phyloP scores from a whole-genome alignment of 2,113 vertebrate genomes.

The Copsychus sechellarum region DNA sequence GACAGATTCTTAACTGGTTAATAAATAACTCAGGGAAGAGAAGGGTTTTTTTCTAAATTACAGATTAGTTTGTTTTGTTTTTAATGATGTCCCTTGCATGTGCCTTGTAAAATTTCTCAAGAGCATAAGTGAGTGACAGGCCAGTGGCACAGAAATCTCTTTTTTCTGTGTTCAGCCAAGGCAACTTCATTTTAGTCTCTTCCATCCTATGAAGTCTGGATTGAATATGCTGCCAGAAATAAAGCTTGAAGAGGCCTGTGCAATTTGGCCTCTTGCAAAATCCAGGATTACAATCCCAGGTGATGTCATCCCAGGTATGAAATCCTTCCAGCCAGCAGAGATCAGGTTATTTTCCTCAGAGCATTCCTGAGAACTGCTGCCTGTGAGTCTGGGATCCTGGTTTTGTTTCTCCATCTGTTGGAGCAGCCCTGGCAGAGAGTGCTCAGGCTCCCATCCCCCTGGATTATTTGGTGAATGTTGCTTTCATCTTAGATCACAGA shows the following conservation, averaged over 20 bases:
- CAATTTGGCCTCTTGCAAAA: conserved; percentile 19
- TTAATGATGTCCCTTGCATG: background rate
- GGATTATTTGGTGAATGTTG: conserved; percentile 43
- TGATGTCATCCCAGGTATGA: conserved; percentile 18
- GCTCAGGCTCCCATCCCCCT: background rate
- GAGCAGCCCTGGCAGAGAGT: background rate
- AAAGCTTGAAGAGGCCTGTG: background rate
- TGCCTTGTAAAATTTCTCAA: background rate
- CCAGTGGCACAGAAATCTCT: background rate
- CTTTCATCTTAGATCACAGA: conserved; percentile 52
- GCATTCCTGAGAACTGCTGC: background rate
- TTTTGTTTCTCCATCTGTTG: background rate
- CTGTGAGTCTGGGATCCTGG: background rate
- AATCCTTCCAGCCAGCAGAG: background rate
- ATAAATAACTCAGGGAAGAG: background rate
- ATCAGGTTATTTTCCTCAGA: background rate
- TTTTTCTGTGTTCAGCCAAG: background rate
- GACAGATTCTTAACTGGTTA: conserved; percentile 6
- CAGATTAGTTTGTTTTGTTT: background rate
- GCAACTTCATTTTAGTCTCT: background rate
- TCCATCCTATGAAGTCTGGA: background rate
- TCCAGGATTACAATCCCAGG: background rate
- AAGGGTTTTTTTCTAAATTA: background rate
- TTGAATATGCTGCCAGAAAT: background rate
- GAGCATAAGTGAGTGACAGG: background rate